These are phyloP conservation scores for human DNA, from an alignment of 2,113 vertebrate genomes.

Conservation along the genomic window DNA sequence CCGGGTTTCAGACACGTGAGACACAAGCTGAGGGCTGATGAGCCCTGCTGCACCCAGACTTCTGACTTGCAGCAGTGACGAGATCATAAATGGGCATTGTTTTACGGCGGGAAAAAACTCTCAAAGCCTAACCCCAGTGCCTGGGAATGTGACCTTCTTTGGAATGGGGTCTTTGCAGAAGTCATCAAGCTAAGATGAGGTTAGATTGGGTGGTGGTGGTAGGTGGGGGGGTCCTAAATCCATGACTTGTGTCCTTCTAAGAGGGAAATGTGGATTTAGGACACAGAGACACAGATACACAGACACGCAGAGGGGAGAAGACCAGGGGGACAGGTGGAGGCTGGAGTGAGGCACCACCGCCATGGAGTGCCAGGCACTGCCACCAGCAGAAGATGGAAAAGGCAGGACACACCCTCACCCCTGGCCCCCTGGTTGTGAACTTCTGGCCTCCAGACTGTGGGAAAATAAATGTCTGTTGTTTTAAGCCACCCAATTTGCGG, in stretches of 20 bases:
- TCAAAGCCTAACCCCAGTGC: background rate
- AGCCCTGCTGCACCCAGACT: background rate
- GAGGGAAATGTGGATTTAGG: too few species aligned
- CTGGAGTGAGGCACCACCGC: background rate
- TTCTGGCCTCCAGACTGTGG: background rate
- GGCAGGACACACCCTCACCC: too few species aligned
- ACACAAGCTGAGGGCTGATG: background rate
- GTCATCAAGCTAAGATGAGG: background rate
- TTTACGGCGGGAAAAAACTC: rapidly evolving
- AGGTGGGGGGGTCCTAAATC: background rate
- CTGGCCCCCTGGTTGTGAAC: rapidly evolving
- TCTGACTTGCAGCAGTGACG: background rate
- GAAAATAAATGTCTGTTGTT: background rate
- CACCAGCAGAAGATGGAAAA: background rate
- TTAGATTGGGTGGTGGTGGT: background rate
- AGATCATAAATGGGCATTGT: background rate
- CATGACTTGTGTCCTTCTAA: too few species aligned
- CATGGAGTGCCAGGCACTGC: background rate
- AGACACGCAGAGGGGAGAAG: background rate
- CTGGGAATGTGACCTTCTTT: background rate
- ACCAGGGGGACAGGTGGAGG: background rate
- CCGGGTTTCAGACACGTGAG: background rate
- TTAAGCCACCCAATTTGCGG: background rate
- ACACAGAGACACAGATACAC: background rate
- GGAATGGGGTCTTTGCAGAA: background rate